Conservation (phyloP, 1,140 invertebrate species). For the Sycophaga agraensis region DNA sequence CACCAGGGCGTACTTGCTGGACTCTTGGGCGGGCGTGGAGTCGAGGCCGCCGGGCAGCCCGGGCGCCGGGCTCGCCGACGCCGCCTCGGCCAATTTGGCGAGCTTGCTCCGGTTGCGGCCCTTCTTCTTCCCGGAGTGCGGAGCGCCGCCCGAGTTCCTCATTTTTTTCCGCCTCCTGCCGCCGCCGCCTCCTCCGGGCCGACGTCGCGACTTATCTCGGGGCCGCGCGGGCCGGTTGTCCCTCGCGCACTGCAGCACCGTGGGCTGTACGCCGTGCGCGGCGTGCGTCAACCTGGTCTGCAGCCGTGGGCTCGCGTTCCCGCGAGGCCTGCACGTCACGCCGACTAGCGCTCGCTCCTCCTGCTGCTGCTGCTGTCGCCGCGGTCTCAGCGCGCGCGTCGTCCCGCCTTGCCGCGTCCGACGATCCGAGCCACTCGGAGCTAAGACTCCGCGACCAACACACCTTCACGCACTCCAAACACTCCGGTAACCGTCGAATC, state of each 20-base stretch:
- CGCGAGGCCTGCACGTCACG: background rate
- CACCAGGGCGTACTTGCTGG: constrained; percentile 50
- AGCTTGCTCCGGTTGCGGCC: constrained; percentile 47
- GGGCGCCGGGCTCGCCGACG: background rate
- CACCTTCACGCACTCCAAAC: no score
- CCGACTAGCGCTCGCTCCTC: no score
- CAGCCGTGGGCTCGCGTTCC: no score
- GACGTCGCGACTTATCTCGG: constrained; percentile 8
- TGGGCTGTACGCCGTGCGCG: no score
- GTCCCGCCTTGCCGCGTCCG: background rate
- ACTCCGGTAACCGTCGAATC: no score
- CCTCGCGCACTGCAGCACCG: constrained; percentile 13
- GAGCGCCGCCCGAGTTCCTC: constrained; percentile 45
- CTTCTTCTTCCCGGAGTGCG: constrained; percentile 52
- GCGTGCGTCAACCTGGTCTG: background rate
- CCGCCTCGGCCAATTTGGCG: background rate
- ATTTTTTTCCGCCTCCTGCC: constrained; percentile 8
- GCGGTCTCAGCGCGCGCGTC: background rate
- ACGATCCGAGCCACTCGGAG: background rate
- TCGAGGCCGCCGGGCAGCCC: constrained; percentile 35
- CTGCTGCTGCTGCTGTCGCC: background rate
- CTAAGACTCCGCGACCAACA: no score
- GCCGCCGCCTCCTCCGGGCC: constrained; percentile 15
- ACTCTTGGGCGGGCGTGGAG: constrained; percentile 43
- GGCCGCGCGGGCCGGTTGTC: constrained; percentile 14